Conservation (phyloP, 2,888 invertebrate genomes). For the Thymelicus sylvestris region DNA sequence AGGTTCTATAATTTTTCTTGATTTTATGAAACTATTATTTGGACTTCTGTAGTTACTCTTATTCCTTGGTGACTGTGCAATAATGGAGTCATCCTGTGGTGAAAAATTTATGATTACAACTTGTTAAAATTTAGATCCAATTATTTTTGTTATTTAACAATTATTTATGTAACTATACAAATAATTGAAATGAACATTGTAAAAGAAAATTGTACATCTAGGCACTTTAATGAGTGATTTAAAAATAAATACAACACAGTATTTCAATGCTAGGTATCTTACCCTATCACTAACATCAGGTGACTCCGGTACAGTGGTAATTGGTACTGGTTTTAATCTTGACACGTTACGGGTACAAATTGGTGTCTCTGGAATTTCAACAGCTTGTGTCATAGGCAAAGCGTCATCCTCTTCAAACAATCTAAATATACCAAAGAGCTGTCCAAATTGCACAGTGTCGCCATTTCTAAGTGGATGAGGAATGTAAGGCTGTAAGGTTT, state of each 20-base stretch:
- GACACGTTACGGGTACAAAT: slow-evolving; percentile 51
- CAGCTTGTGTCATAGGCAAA: slow-evolving; percentile 73
- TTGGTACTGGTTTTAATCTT: slow-evolving; percentile 52
- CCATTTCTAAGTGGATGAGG: slow-evolving; percentile 68
- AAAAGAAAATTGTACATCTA: no score
- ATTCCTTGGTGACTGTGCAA: slow-evolving; percentile 57
- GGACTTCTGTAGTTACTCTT: slow-evolving; percentile 50
- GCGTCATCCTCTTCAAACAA: slow-evolving; percentile 65
- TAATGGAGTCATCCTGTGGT: slow-evolving; percentile 71
- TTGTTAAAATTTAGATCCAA: not conserved
- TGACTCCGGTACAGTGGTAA: slow-evolving; percentile 69
- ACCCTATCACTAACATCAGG: slow-evolving; percentile 77
- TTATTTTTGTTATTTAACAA: no score
- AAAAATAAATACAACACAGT: no score
- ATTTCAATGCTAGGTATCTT: slow-evolving; percentile 32
- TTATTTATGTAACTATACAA: no score
- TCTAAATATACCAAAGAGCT: slow-evolving; percentile 71
- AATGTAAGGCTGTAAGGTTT: slow-evolving; percentile 66
- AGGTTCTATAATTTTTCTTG: slow-evolving; percentile 59
- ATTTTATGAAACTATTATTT: slow-evolving; percentile 60
- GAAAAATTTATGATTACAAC: slow-evolving; percentile 45
- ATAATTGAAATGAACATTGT: no score
- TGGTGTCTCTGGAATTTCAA: slow-evolving; percentile 72
- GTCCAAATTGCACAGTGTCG: slow-evolving; percentile 74
- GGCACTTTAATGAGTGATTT: no score